These are phyloP conservation scores for Thermophis baileyi DNA, from an alignment of 2,113 vertebrate species.

Conservation along the genomic window DNA sequence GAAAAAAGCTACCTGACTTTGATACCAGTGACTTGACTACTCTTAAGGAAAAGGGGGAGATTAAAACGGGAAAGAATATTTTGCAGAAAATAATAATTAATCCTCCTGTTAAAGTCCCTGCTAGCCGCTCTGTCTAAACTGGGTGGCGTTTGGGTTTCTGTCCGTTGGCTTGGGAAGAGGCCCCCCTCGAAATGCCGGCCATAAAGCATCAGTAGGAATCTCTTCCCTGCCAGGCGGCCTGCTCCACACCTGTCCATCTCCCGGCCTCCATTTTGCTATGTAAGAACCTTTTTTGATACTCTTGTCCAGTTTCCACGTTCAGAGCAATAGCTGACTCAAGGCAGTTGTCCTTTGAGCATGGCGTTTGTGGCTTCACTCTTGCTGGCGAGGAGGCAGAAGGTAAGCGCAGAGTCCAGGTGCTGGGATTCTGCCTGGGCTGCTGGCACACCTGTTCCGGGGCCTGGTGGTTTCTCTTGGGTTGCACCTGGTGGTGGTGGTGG, in stretches of 20 bases:
- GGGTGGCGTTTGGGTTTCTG: not conserved
- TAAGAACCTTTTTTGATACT: slow-evolving; percentile 24
- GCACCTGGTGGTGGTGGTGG: not conserved
- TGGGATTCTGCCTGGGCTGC: not conserved
- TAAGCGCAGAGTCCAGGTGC: slow-evolving; percentile 5
- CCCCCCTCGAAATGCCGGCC: not conserved
- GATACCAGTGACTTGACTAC: slow-evolving; percentile 12
- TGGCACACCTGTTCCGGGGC: not conserved
- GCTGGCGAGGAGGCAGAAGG: slow-evolving; percentile 51
- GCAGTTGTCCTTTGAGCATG: slow-evolving; percentile 59
- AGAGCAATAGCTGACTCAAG: slow-evolving; percentile 36
- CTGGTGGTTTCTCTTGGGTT: not conserved
- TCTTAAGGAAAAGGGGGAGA: not conserved
- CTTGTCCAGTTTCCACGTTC: not conserved
- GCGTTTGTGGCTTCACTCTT: slow-evolving; percentile 42
- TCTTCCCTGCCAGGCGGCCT: not conserved
- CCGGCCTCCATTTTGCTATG: slow-evolving; percentile 2
- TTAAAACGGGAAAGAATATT: slow-evolving; percentile 50
- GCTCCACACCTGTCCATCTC: not conserved
- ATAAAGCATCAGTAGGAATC: not conserved
- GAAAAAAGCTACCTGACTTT: slow-evolving; percentile 8
- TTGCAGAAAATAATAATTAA: slow-evolving; percentile 56
- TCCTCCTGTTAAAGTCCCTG: not conserved
- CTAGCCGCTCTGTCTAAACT: not conserved
- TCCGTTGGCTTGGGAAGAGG: not conserved